These are phyloP conservation scores for Hippocampus kuda DNA, from an alignment of 2,797 vertebrate genomes.

Conservation along the genomic window DNA sequence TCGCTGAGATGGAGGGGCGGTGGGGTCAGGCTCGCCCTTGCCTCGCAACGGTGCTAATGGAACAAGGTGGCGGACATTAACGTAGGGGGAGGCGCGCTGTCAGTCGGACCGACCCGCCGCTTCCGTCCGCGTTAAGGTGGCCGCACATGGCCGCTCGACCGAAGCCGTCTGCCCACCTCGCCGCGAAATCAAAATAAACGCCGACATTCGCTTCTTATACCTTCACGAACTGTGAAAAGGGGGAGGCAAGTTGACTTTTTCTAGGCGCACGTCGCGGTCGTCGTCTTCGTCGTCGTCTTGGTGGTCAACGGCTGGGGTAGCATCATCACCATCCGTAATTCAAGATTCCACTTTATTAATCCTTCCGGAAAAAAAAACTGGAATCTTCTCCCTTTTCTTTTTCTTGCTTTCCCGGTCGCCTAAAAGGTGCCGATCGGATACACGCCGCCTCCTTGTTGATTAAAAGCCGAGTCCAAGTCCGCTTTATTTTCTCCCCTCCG, in stretches of 20 bases:
- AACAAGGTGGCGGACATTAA: conserved; percentile 5
- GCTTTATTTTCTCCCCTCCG: conserved; percentile 40
- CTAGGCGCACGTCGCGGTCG: conserved; percentile 2
- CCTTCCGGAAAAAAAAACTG: conserved; percentile 29
- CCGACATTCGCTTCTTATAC: background rate
- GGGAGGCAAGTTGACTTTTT: conserved; percentile 1
- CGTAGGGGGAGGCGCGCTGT: background rate
- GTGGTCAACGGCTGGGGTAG: background rate
- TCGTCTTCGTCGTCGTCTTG: background rate
- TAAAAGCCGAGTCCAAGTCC: conserved; percentile 44
- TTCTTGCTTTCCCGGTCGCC: background rate
- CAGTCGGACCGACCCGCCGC: conserved; percentile 1
- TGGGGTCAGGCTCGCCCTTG: background rate
- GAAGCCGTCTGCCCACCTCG: background rate
- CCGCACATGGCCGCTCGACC: conserved; percentile 1
- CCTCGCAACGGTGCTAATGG: background rate
- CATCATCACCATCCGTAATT: conserved; percentile 20
- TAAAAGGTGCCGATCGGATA: conserved; percentile 19
- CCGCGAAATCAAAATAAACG: background rate
- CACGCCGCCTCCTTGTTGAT: conserved; percentile 35
- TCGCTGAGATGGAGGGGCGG: background rate
- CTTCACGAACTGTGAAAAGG: background rate
- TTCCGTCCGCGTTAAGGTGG: background rate
- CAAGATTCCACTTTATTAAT: conserved; percentile 63
- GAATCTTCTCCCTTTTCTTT: background rate